phyloP scores from a whole-genome alignment of 1,140 invertebrate genomes.

The Cyclina sinensis region DNA sequence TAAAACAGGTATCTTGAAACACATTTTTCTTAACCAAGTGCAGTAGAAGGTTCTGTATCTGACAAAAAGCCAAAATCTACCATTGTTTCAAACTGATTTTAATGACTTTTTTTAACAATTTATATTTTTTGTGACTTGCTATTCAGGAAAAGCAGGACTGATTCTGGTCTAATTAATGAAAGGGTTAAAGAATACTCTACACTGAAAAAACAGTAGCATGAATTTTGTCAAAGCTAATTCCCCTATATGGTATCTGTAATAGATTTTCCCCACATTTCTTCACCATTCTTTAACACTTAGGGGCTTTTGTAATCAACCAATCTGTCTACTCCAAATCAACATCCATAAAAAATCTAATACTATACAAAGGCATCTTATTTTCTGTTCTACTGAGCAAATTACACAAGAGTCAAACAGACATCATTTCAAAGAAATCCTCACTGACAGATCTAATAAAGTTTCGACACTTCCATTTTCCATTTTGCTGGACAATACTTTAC shows the following conservation, averaged over 20 bases:
- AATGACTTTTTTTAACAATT: too few relatives aligned
- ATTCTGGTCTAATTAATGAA: too few relatives aligned
- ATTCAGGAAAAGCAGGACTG: too few relatives aligned
- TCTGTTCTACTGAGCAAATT: not conserved
- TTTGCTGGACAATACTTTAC: not conserved
- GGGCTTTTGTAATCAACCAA: not conserved
- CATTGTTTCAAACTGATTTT: too few relatives aligned
- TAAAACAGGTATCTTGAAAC: too few relatives aligned
- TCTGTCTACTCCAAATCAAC: not conserved
- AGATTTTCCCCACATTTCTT: not conserved
- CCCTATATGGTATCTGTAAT: not conserved
- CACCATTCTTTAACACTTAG: not conserved
- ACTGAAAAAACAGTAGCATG: not conserved
- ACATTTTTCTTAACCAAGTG: too few relatives aligned
- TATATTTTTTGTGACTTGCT: too few relatives aligned
- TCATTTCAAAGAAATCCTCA: not conserved
- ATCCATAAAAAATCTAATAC: not conserved
- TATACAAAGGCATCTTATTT: not conserved
- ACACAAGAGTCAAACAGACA: not conserved
- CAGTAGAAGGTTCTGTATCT: too few relatives aligned
- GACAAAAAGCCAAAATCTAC: too few relatives aligned
- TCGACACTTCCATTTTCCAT: not conserved
- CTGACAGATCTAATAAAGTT: not conserved
- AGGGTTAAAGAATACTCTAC: too few relatives aligned
- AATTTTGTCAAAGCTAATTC: not conserved